Evolutionary conservation across 2,797 vertebrate species (phyloP), one percentile per base, ranked within the genome.

Genomic region (Sternarchorhynchus goeldii): DNA sequence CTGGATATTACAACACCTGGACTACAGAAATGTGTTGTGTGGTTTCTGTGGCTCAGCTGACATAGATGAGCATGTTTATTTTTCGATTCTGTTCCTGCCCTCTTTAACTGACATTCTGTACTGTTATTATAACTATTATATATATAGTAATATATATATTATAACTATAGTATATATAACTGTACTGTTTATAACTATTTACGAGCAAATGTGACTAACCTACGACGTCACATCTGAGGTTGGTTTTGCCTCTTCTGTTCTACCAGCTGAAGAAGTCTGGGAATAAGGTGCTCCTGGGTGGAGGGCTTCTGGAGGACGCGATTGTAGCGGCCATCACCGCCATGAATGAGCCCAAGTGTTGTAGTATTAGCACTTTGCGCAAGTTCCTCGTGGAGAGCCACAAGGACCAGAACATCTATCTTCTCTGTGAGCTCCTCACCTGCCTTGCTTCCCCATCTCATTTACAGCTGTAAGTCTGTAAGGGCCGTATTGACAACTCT

Each of bases 291-390:
- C 93, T 95, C 81, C 91, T 96, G 86, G 94, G 94, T 71, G 96
- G 97, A 18, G 93, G 94, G 67, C 85, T 92, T 80, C 89, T 99
- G 90, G 98, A 99, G 82, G 96, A 98, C 0, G 97, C 97, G 75
- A 95, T 99, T 88, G 92, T 96, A 57, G 94, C 95, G 0, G 98
- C 98, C 73, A 97, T 99, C 86, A 96, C 93, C 31, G 98, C 98
- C 89, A 99, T 99, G 98, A 99, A 99, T 0, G 98, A 99, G 87
- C 98, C 98, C 76, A 99, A 99, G 91, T 98, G 97, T 83, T 99
- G 96, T 89, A 99, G 97, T 86, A 98, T 95, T 85, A 95, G 93
- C 25, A 95, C 94, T 0, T 93, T 99, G 85, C 96, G 96, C 90
- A 97, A 90, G 86, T 96, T 95, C 83, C 90, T 99, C 68, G 75